Conservation (phyloP, 2,797 vertebrate species). For the Erethizon dorsatum region DNA sequence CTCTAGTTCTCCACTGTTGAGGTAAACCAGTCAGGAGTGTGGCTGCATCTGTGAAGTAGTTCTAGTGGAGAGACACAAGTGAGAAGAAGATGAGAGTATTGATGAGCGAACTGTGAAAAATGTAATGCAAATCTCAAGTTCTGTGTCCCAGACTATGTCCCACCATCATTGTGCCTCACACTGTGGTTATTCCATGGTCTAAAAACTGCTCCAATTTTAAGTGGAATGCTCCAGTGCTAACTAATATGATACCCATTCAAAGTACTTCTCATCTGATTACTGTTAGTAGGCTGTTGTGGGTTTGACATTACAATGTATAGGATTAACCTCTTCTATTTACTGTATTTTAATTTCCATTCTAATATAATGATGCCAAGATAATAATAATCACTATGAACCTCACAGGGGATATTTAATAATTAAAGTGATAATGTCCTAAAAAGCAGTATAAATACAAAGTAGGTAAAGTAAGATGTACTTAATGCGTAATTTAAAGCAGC, state of each 20-base stretch:
- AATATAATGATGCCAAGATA: constrained; percentile 47
- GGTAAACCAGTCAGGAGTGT: neutral
- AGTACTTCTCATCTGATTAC: neutral
- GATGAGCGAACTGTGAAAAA: neutral
- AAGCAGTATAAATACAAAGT: constrained; percentile 70
- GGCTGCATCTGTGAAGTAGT: neutral
- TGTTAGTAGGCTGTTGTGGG: neutral
- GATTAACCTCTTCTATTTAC: constrained; percentile 57
- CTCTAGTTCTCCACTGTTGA: neutral
- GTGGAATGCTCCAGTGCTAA: neutral
- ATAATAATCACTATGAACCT: constrained; percentile 71
- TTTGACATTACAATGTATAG: constrained; percentile 2
- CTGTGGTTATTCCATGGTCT: neutral
- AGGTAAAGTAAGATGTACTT: constrained; percentile 75
- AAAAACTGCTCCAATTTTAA: neutral
- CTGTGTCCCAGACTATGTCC: neutral
- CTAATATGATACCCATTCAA: neutral
- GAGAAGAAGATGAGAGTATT: neutral
- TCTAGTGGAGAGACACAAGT: neutral
- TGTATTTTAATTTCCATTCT: constrained; percentile 69
- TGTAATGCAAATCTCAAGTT: neutral
- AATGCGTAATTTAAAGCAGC: constrained; percentile 78
- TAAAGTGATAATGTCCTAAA: constrained; percentile 66
- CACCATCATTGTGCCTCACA: neutral
- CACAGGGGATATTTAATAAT: constrained; percentile 72